Evolutionary conservation across 2,113 vertebrate species (phyloP), one percentile per base, ranked within the genome.

Genomic region (Crocuta crocuta): DNA sequence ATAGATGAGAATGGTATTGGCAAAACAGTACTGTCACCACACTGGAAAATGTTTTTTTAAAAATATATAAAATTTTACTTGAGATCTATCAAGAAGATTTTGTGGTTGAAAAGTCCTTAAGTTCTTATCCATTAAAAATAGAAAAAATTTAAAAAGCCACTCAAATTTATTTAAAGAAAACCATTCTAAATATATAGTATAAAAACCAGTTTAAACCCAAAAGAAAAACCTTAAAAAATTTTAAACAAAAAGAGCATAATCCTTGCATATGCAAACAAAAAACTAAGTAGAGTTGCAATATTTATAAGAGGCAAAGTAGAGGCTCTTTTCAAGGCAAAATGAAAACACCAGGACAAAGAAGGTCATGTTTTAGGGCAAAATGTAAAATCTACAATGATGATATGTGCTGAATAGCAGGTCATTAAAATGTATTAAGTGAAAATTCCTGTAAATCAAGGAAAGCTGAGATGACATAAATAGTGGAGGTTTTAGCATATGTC

Each of bases 371-470:
- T 94, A 61, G 63, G 31, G 31, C 33, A 80, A 95, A 95, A 68
- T 89, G 10, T 95, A 88, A 92, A 94, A 94, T 95, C 91, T 74
- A 84, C 55, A 96, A 53, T 85, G 66, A 74, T 85, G 24, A 76
- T 82, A 68, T 91, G 43, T 88, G 63, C 68, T 39, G 24, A 78
- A 83, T 58, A 82, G 45, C 26, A 85, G n/a, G 45, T 65, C 26
- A 80, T 78, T 93, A 93, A 93, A 82, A 92, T 76, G 16, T 63
- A 73, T 74, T 89, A 92, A 94, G 26, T 79, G 66, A 74, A 94
- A 84, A 53, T 10, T 88, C 50, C 33, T 92, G 6, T 74, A 92
- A 95, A 94, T 80, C 39, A 85, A 70, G 70, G 3, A 53, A 74
- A 89, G 33, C 33, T 33, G 61, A 73, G 48, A 58, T 21, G 13